phyloP scores from a whole-genome alignment of 2,888 invertebrate genomes.

The Agrochola lota region DNA sequence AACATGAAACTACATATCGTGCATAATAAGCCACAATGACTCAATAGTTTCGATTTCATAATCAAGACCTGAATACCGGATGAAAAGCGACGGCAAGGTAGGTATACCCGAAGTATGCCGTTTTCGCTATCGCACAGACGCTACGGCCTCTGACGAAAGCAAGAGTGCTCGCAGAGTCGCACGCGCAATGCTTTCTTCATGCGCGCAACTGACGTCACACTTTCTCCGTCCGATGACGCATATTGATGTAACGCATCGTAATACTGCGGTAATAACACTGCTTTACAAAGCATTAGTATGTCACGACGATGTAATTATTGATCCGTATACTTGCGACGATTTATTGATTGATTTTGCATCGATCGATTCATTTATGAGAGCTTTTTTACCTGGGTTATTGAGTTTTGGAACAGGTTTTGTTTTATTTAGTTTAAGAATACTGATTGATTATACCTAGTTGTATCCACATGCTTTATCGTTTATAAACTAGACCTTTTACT shows the following conservation, averaged over 20 bases:
- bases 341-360: slow-evolving; percentile 19
- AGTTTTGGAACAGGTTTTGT: slow-evolving; percentile 10
- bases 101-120: slow-evolving; percentile 84
- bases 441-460: not conserved
- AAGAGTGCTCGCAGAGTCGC: slow-evolving; percentile 84
- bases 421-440: not conserved
- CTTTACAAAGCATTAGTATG: slow-evolving; percentile 56
- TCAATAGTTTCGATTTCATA: slow-evolving; percentile 87
- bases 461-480: not conserved
- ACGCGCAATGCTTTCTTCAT: slow-evolving; percentile 89
- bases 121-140: slow-evolving; percentile 89
- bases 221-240: slow-evolving; percentile 87
- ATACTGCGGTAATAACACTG: slow-evolving; percentile 76
- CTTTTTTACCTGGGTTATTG: not conserved
- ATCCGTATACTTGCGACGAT: slow-evolving; percentile 22
- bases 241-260: slow-evolving; percentile 83
- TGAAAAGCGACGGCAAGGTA: slow-evolving; percentile 83
- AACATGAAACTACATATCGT: slow-evolving; percentile 71
- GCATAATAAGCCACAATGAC: slow-evolving; percentile 78
- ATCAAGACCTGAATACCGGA: slow-evolving; percentile 87
- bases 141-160: slow-evolving; percentile 86
- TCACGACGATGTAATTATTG: slow-evolving; percentile 28
- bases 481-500: not conserved
- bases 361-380: slow-evolving; percentile 4
- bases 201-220: slow-evolving; percentile 86